These are phyloP conservation scores for Chaenocephalus aceratus DNA, from an alignment of 2,113 vertebrate species.

Conservation along the genomic window DNA sequence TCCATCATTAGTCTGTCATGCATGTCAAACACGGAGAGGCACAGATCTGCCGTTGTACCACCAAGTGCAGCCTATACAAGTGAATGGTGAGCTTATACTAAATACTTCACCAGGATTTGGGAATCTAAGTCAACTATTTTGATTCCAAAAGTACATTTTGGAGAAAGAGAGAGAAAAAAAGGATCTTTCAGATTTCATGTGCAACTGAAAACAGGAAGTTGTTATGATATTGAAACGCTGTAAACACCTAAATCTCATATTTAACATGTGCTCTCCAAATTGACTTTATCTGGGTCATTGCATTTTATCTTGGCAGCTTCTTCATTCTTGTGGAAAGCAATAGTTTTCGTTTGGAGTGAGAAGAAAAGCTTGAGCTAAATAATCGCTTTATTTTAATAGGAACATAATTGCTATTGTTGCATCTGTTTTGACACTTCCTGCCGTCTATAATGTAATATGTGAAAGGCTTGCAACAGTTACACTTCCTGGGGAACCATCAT, in stretches of 20 bases:
- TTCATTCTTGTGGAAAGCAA: conserved; percentile 43
- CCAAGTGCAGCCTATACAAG: conserved; percentile 54
- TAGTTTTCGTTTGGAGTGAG: conserved; percentile 47
- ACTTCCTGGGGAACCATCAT: conserved; percentile 41
- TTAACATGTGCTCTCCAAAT: conserved; percentile 46
- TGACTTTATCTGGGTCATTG: conserved; percentile 63
- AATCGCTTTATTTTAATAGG: conserved; percentile 33
- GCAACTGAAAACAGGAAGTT: conserved; percentile 34
- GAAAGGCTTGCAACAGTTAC: conserved; percentile 33
- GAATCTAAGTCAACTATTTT: conserved; percentile 51
- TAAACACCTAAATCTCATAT: conserved; percentile 28
- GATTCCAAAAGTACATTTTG: conserved; percentile 30
- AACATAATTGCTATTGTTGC: conserved; percentile 15
- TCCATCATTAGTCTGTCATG: conserved; percentile 76
- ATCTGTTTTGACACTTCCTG: conserved; percentile 36
- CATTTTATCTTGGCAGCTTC: conserved; percentile 73
- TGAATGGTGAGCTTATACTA: conserved; percentile 48
- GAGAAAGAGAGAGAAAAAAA: conserved; percentile 16
- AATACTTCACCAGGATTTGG: conserved; percentile 50
- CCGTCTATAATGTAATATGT: conserved; percentile 34
- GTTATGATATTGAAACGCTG: conserved; percentile 23
- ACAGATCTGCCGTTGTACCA: conserved; percentile 61
- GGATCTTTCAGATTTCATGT: conserved; percentile 34
- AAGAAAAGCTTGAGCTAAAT: conserved; percentile 21
- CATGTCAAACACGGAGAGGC: conserved; percentile 63